Conservation (phyloP, 2,888 invertebrate genomes). For the Heliconius hortense region DNA sequence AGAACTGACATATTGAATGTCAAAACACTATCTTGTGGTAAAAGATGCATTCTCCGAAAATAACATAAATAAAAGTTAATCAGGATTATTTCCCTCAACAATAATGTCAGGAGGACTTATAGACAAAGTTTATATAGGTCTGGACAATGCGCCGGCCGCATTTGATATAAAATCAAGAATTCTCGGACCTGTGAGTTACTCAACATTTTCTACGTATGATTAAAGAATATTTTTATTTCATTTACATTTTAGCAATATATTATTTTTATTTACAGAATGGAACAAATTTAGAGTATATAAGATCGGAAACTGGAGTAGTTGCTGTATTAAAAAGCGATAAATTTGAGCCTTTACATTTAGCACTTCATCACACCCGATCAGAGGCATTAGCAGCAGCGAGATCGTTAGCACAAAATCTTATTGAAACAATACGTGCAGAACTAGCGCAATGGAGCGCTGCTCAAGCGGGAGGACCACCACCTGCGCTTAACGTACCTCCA, state of each 20-base stretch:
- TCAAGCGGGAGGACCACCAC: conserved; percentile 71
- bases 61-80: conserved; percentile 50
- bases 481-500: conserved; percentile 70
- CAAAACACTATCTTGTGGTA: conserved; percentile 41
- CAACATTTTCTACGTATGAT: conserved; percentile 21
- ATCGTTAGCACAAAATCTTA: conserved; percentile 86
- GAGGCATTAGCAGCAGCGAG: conserved; percentile 87
- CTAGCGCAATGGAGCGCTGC: conserved; percentile 77
- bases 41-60: conserved; percentile 63
- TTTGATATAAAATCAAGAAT: conserved; percentile 89
- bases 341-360: conserved; percentile 87
- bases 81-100: conserved; percentile 45
- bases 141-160: conserved; percentile 88
- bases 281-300: conserved; percentile 88
- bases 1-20: conserved; percentile 36
- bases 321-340: conserved; percentile 87
- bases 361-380: conserved; percentile 87
- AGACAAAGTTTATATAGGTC: conserved; percentile 89
- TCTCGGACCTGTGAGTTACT: conserved; percentile 81
- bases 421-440: conserved; percentile 88
- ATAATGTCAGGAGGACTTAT: conserved; percentile 75
- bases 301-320: conserved; percentile 89
- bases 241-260: conserved; percentile 4
- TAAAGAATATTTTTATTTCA: conserved; percentile 6
- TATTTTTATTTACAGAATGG: conserved; percentile 75